These are phyloP conservation scores for Drosophila rellima DNA, from an alignment of 2,888 invertebrate genomes.

Conservation along the genomic window DNA sequence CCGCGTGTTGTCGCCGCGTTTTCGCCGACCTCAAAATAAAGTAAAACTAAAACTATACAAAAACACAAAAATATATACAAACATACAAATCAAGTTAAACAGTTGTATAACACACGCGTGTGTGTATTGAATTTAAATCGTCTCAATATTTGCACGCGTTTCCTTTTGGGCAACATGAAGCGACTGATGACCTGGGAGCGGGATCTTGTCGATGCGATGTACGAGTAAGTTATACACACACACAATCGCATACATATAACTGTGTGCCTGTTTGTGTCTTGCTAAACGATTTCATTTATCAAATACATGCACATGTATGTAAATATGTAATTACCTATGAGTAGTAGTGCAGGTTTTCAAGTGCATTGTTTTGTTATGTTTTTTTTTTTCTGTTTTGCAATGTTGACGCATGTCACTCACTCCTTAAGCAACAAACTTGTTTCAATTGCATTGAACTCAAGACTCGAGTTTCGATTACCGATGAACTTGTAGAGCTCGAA, in stretches of 20 bases:
- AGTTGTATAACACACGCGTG: constrained; percentile 47
- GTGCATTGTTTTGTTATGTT: constrained; percentile 52
- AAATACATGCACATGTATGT: constrained; percentile 3
- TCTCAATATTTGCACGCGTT: constrained; percentile 49
- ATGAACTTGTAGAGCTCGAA: constrained; percentile 51
- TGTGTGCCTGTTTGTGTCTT: constrained; percentile 16
- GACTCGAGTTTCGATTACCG: constrained; percentile 43
- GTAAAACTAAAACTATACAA: constrained; percentile 41
- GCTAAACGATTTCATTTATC: constrained; percentile 60
- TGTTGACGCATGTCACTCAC: constrained; percentile 33
- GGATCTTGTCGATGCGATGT: constrained; percentile 84
- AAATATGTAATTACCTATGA: constrained; percentile 33
- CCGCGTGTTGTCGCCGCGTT: constrained; percentile 66
- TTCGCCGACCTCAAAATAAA: constrained; percentile 60
- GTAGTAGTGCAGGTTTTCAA: constrained; percentile 61
- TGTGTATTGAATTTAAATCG: constrained; percentile 50
- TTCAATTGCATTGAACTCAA: constrained; percentile 67
- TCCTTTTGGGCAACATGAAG: constrained; percentile 77
- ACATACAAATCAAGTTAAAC: constrained; percentile 4
- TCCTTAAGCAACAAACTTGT: constrained; percentile 59
- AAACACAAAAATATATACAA: constrained; percentile 12
- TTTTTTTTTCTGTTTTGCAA: constrained; percentile 43
- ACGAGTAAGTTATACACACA: constrained; percentile 78
- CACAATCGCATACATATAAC: constrained; percentile 10
- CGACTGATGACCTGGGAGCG: constrained; percentile 84